Conservation (phyloP, 2,113 vertebrate genomes). For the Carlito syrichta region DNA sequence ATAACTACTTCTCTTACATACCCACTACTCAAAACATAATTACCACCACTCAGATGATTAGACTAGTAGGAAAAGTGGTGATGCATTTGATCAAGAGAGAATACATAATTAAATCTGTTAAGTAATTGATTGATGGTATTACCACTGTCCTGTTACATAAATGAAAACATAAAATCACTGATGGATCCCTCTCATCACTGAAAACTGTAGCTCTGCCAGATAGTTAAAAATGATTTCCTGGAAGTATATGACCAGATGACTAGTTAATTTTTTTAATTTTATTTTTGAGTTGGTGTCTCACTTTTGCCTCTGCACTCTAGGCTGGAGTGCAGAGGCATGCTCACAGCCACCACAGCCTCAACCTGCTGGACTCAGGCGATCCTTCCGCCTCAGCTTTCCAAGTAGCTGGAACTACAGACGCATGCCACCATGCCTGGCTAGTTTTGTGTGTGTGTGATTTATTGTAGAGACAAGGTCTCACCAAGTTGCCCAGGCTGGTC, state of each 20-base stretch:
- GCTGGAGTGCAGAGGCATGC: no score
- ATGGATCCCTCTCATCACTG: not conserved
- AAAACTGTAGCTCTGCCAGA: not conserved
- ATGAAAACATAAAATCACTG: not conserved
- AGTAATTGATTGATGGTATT: not conserved
- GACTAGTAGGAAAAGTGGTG: not conserved
- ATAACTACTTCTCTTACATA: not conserved
- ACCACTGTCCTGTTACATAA: not conserved
- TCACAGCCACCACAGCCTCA: no score
- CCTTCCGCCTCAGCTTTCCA: no score
- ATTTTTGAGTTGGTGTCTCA: no score
- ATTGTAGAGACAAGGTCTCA: no score
- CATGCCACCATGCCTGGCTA: no score
- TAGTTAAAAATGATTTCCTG: not conserved
- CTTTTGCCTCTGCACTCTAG: no score
- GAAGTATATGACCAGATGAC: not conserved
- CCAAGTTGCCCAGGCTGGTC: no score
- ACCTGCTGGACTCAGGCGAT: no score
- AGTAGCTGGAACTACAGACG: no score
- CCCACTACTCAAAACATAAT: no score
- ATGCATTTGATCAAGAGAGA: constrained; percentile 19
- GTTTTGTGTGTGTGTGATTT: no score
- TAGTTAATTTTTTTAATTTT: constrained; percentile 8
- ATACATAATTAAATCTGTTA: not conserved
- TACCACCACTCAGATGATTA: not conserved